Evolutionary conservation across 2,113 vertebrate species (phyloP).

Genomic region (Aegotheles bennettii): DNA sequence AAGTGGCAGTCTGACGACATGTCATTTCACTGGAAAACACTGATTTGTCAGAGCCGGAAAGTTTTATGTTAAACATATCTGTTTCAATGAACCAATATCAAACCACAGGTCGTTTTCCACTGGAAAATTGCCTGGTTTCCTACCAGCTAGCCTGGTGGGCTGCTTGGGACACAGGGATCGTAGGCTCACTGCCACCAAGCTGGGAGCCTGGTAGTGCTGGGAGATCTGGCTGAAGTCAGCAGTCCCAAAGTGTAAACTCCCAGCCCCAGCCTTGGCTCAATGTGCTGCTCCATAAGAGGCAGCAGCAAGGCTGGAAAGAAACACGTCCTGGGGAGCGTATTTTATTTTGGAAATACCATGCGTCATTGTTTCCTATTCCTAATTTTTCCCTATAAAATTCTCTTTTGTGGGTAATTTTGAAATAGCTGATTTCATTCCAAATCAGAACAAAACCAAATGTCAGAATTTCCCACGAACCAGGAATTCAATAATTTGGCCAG

Average conservation of each 20-base stretch:
- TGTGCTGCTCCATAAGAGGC: fast-evolving
- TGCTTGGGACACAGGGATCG: background rate
- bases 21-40: background rate
- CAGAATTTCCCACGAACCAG: slow-evolving; percentile 54
- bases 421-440: slow-evolving; percentile 5
- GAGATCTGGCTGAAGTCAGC: background rate
- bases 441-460: slow-evolving; percentile 46
- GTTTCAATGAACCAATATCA: background rate
- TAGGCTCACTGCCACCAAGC: background rate
- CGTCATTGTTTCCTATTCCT: slow-evolving; percentile 59
- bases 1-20: background rate
- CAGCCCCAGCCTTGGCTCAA: background rate
- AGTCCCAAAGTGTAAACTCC: background rate
- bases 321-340: background rate
- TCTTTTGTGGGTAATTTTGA: slow-evolving; percentile 40
- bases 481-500: slow-evolving; percentile 20
- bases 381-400: slow-evolving; percentile 24
- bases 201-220: background rate
- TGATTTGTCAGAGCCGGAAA: background rate
- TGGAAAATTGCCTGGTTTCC: slow-evolving; percentile 4
- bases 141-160: slow-evolving; percentile 26
- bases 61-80: background rate
- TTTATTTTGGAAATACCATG: slow-evolving; percentile 45
- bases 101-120: slow-evolving; percentile 32
- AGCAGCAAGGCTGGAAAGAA: background rate